phyloP scores from a whole-genome alignment of 2,113 vertebrate genomes.

The Neolamprologus tretocephalus region DNA sequence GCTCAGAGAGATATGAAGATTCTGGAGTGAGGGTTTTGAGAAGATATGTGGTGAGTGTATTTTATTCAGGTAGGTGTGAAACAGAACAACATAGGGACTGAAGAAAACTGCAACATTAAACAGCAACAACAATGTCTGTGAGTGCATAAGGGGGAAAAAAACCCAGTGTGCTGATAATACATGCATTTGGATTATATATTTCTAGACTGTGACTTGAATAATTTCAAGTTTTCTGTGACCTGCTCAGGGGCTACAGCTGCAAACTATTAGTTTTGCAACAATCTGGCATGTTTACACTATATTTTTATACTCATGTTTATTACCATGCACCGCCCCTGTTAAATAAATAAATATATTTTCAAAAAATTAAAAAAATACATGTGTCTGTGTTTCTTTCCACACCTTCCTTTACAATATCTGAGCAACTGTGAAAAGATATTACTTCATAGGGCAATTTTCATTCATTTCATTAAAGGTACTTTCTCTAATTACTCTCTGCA shows the following conservation, averaged over 20 bases:
- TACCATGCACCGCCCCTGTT: background rate
- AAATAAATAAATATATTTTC: background rate
- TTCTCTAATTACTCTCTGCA: background rate
- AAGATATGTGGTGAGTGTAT: background rate
- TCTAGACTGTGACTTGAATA: background rate
- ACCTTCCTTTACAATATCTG: background rate
- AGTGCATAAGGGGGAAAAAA: fast-evolving
- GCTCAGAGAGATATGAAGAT: background rate
- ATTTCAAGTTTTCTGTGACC: background rate
- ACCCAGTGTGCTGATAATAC: background rate
- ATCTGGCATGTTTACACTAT: background rate
- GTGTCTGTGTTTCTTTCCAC: background rate
- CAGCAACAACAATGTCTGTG: background rate
- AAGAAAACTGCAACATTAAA: background rate
- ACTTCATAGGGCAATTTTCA: background rate
- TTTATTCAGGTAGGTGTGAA: background rate
- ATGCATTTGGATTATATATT: background rate
- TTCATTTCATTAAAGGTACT: background rate
- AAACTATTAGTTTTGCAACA: background rate
- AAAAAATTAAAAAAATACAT: fast-evolving
- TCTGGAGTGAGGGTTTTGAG: background rate
- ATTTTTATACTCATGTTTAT: background rate
- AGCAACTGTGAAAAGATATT: background rate
- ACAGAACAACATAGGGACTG: background rate
- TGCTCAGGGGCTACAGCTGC: background rate